Evolutionary conservation across 1,140 invertebrate species (phyloP).

Genomic region (Propsilocerus akamusi): DNA sequence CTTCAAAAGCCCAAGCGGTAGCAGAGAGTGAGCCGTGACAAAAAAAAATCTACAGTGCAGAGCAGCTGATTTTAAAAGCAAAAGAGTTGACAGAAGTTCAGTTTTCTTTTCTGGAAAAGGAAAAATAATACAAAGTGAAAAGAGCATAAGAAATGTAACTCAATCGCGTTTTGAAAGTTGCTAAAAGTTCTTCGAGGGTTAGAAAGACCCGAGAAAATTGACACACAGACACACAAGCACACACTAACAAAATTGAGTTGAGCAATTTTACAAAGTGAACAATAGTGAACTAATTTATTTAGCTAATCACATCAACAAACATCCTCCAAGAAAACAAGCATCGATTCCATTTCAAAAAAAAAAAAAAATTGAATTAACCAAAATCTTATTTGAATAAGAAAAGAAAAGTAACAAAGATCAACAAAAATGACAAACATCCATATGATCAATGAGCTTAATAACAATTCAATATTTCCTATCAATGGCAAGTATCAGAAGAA

Average conservation of each 20-base stretch:
- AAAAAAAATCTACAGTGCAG: background rate
- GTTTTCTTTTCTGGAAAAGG: background rate
- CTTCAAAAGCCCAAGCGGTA: background rate
- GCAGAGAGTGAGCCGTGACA: background rate
- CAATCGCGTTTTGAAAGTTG: background rate
- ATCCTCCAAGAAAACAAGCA: too few relatives aligned
- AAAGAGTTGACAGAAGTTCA: background rate
- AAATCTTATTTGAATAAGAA: background rate
- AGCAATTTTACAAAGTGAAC: too few relatives aligned
- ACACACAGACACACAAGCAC: too few relatives aligned
- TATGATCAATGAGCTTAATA: constrained; percentile 2
- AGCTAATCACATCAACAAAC: too few relatives aligned
- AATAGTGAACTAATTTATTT: background rate
- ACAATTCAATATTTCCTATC: background rate
- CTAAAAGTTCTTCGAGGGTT: background rate
- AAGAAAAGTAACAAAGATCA: background rate
- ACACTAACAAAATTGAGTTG: too few relatives aligned
- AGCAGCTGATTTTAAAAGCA: background rate
- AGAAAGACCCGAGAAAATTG: too few relatives aligned
- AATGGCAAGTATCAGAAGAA: background rate
- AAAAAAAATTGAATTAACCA: background rate
- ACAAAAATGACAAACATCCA: constrained; percentile 1
- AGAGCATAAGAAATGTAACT: background rate
- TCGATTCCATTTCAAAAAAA: background rate
- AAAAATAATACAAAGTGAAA: background rate